phyloP scores from a whole-genome alignment of 2,797 vertebrate species.

The Apogon hyalosoma region DNA sequence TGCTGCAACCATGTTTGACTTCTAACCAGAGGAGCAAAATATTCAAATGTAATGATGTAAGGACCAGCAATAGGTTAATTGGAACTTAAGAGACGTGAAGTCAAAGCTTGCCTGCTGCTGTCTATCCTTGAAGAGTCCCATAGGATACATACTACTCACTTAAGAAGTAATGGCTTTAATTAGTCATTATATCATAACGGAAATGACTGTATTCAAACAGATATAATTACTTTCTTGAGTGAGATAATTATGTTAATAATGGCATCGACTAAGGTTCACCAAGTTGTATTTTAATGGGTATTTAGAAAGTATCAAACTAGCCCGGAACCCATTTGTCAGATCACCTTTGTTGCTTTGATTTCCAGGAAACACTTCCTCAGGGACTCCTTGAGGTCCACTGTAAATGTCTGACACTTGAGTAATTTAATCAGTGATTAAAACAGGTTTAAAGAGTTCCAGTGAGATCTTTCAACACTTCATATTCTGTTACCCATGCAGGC shows the following conservation, averaged over 20 bases:
- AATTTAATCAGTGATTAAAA: constrained; percentile 53
- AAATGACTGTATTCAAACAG: constrained; percentile 51
- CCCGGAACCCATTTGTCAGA: constrained; percentile 25
- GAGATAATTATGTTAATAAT: constrained; percentile 61
- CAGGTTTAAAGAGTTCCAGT: constrained; percentile 24
- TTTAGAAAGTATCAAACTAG: constrained; percentile 30
- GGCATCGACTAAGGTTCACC: constrained; percentile 25
- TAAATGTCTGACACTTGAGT: constrained; percentile 45
- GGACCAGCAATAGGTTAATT: constrained; percentile 58
- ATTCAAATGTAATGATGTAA: constrained; percentile 53
- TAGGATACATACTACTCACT: constrained; percentile 53
- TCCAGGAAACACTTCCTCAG: constrained; percentile 18
- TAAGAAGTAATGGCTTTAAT: constrained; percentile 66
- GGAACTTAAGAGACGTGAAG: constrained; percentile 37
- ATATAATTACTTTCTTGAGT: constrained; percentile 55
- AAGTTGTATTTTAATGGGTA: constrained; percentile 37
- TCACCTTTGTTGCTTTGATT: constrained; percentile 37
- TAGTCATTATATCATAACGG: constrained; percentile 49
- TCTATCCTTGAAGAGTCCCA: constrained; percentile 46
- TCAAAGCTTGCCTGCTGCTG: constrained; percentile 27
- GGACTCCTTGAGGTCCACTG: constrained; percentile 23
- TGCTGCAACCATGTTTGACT: constrained; percentile 2
- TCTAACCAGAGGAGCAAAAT: background rate
- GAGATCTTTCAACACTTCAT: constrained; percentile 21
- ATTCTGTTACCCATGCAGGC: constrained; percentile 4